These are phyloP conservation scores for Hemithea aestivaria DNA, from an alignment of 2,888 invertebrate species.

Conservation along the genomic window DNA sequence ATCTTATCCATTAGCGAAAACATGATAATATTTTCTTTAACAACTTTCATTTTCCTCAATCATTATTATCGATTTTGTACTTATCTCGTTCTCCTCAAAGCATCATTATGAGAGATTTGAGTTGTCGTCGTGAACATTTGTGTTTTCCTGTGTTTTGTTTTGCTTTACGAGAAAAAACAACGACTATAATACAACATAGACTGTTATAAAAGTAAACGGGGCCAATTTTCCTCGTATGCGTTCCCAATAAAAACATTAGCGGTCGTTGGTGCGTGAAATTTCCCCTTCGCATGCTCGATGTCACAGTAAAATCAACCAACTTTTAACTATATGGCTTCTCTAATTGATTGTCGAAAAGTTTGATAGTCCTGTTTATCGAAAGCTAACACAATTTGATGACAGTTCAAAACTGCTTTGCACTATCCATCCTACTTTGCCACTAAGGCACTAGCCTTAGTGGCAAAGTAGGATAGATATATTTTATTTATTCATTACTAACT, in stretches of 20 bases:
- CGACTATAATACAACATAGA: constrained; percentile 28
- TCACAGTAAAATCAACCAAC: constrained; percentile 1
- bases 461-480: too few species aligned
- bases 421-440: too few species aligned
- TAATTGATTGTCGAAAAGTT: too few species aligned
- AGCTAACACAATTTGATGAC: too few species aligned
- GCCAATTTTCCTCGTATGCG: constrained; percentile 42
- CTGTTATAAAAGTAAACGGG: constrained; percentile 40
- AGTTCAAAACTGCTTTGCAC: too few species aligned
- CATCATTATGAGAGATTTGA: constrained; percentile 26
- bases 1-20: too few species aligned
- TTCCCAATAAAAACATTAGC: constrained; percentile 53
- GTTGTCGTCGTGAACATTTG: constrained; percentile 24
- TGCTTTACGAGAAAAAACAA: constrained; percentile 36
- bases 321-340: too few species aligned
- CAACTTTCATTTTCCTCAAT: constrained; percentile 18
- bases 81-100: constrained; percentile 22
- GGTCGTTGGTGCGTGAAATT: constrained; percentile 45
- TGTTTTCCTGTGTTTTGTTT: constrained; percentile 23
- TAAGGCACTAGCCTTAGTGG: too few species aligned
- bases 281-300: constrained; percentile 37
- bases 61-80: constrained; percentile 19
- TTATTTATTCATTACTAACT: too few species aligned
- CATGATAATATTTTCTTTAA: constrained; percentile 10
- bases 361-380: too few species aligned